Base-by-base conservation (phyloP, 2,888 invertebrate genomes). In the Leucania comma region DNA sequence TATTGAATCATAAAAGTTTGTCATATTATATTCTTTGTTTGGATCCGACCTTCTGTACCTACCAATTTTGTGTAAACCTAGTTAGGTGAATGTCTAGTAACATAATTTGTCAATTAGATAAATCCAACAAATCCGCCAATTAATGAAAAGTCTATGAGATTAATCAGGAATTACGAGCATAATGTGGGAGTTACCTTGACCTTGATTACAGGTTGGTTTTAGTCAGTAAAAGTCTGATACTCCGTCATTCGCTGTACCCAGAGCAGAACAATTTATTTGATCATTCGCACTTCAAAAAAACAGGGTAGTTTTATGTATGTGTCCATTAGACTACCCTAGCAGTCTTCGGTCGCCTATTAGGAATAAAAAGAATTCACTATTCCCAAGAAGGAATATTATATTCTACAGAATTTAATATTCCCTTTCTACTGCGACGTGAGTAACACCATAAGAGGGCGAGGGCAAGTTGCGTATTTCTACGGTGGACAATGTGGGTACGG, bases 51-150 rank as follows among this genome's bases (percentile, higher is more conserved):
- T 53, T 46, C 46, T 71, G 26, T 20, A 17, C 10, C 1, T 3
- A 17, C 35, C 8, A 9, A 5, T 46, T 26, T 20, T 22, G 22
- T 38, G 26, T 74, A 46, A 53, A 63, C 54, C 53, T 63, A 56
- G 42, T 62, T 58, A 20, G 8, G 68, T 12, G 17, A 60, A 60
- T 57, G 2, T 50, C 64, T 57, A 22, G 46, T 67, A 56, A 68
- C 60, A 77, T 61, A 42, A 74, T 64, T 77, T 68, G 60, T 74
- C 60, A 42, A 74, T 74, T 79, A 68, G 56, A 56, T 20, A 50
- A 51, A 67, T 59, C 26, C 35, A 9, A 72, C 3, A 59, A 50
- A 61, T 66, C 17, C 20, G 12, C 29, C 51, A 32, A 12, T 78
- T 56, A 63, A 35, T 50, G 58, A 60, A 38, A 38, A n/a, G 50